Evolutionary conservation across 2,888 invertebrate genomes (phyloP).

Genomic region (Unio delphinus): DNA sequence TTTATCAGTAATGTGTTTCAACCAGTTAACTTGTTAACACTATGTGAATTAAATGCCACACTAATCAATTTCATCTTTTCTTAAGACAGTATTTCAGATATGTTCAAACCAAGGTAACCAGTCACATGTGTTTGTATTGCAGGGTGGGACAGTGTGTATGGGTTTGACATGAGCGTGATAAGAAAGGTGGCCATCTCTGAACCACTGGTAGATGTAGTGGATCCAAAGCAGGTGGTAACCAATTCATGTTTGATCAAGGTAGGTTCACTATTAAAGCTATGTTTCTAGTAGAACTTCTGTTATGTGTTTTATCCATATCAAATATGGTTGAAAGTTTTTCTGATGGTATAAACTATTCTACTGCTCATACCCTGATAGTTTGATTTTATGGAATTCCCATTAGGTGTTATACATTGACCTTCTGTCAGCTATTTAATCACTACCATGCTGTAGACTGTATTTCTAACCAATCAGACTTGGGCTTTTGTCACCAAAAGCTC

Average conservation of each 20-base stretch:
- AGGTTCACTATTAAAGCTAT: constrained; percentile 19
- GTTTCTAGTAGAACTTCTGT: background rate
- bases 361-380: no score
- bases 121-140: constrained; percentile 19
- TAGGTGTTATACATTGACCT: no score
- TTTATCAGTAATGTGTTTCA: no score
- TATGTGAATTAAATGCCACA: no score
- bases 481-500: no score
- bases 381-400: no score
- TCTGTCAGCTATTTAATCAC: no score
- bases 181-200: constrained; percentile 97
- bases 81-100: background rate
- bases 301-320: background rate
- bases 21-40: no score
- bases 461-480: no score
- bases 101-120: background rate
- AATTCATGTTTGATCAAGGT: constrained; percentile 92
- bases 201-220: constrained; percentile 98
- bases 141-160: constrained; percentile 99
- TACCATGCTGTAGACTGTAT: no score
- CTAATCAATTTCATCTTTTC: background rate
- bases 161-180: constrained; percentile 99
- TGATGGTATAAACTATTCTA: no score
- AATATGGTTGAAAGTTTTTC: background rate
- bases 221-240: constrained; percentile 98